Evolutionary conservation across 2,113 vertebrate genomes (phyloP), one percentile per base, ranked within the genome.

Genomic region (Rhodinocichla rosea): DNA sequence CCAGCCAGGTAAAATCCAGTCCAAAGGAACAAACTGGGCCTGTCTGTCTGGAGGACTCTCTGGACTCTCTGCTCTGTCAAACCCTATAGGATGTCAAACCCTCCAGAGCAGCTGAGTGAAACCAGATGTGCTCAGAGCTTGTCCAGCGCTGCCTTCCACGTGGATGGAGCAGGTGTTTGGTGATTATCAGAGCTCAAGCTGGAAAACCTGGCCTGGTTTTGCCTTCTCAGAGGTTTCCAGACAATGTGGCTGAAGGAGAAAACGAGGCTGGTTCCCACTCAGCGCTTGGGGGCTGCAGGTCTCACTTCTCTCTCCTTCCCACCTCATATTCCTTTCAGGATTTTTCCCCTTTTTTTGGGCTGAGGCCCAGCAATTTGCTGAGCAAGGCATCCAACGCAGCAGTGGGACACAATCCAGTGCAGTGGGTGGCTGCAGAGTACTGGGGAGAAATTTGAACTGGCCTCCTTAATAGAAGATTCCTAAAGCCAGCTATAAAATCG

Each of bases 91-190:
- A 88, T 22, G 70, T 96, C 92, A 95, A 88, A 90, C 35, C 79
- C 67, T 74, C 40, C 55, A 2, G 67, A 91, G 55, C 9, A 35
- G 80, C 87, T 95, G 87, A 97, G 74, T 37, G 71, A 15, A 96
- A 97, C 57, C 94, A 97, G 92, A 88, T 95, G 94, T 94, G 71
- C 19, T 10, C 75, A 88, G 71, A 14, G 28, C 87, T 64, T 27
- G 45, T 32, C 76, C 75, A 71, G 68, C 4, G 24, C 71, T 70
- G 21, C 84, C 75, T 94, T 80, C 71, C 33, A 5, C 4, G 3
- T 6, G 44, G 75, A 52, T 3, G n/a, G 27, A 90, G 88, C 94
- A 96, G 95, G 93, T 96, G 94, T 15, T 87, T 56, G 79, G 42
- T 55, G 80, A 19, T 81, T 78, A 86, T 53, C 90, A 47, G 52